Evolutionary conservation across 2,888 invertebrate species (phyloP), one percentile per base, ranked within the genome.

Genomic region (Sinodicranocentrus sp.): DNA sequence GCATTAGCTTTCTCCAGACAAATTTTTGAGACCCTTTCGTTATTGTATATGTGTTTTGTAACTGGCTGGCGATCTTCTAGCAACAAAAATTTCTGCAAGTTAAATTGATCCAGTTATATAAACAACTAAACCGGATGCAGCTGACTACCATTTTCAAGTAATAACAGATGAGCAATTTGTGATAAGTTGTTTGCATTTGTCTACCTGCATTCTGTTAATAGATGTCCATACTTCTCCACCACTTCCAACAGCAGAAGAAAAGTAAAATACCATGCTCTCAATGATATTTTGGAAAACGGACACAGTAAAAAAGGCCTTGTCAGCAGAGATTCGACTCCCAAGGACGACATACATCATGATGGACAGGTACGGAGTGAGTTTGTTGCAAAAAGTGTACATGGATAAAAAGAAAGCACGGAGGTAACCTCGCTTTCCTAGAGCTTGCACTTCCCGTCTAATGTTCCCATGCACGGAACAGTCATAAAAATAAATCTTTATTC

Each of bases 321-420:
- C 94, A 0, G 96, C 94, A 0, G 94, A 94, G 86, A 89, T 57
- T 19, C 77, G 75, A 68, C 87, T 79, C 6, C 88, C 89, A 28
- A 87, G 68, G 6, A 88, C 70, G 1, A 88, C 87, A 68, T 85
- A 86, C 13, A 87, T 82, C 70, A 88, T 44, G 8, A 89, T 80
- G 63, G 23, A 87, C 85, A 52, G 86, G 71, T 61, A 88, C 48
- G 57, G 87, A 70, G 70, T 87, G 21, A 89, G 68, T 71, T 89
- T 85, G 89, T 96, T 95, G 0, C 96, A 95, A 89, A 90, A 90
- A 87, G 91, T 91, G 88, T 94, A 95, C 91, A 95, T 93, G 84
- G 94, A 94, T 89, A 95, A 89, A 87, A 91, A 91, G 25, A 91
- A 89, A 92, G 94, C 90, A 93, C 92, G 91, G 93, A 94, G 86